These are phyloP conservation scores for Lasioglossum vierecki DNA, from an alignment of 2,888 invertebrate species.

Conservation along the genomic window DNA sequence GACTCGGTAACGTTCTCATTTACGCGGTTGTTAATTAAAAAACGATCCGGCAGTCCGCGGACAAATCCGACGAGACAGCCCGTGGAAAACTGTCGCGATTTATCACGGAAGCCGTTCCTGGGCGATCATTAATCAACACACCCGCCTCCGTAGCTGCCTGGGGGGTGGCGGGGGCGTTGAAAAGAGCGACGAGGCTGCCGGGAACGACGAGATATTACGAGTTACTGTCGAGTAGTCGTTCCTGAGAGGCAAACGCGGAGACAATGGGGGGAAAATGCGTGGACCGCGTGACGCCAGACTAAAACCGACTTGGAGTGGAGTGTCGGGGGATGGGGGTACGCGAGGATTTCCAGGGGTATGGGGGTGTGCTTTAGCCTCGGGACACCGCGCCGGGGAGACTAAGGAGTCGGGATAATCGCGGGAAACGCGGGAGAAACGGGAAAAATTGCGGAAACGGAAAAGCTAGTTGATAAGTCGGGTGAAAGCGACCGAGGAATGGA, in stretches of 20 bases:
- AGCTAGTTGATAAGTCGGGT: conserved; percentile 1
- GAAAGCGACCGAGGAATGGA: neutral
- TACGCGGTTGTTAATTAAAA: conserved; percentile 50
- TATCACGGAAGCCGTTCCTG: conserved; percentile 54
- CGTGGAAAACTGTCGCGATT: conserved; percentile 51
- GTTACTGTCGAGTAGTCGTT: conserved; percentile 67
- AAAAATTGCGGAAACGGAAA: conserved; percentile 10
- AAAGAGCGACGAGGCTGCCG: conserved; percentile 34
- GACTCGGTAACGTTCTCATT: neutral
- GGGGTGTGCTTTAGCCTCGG: conserved; percentile 53
- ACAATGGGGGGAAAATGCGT: conserved; percentile 66
- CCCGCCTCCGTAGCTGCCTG: neutral
- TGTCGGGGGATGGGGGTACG: neutral
- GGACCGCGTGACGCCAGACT: conserved; percentile 43
- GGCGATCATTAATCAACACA: conserved; percentile 68
- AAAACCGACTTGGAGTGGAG: neutral
- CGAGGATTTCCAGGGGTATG: neutral
- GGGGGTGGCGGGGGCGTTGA: conserved; percentile 17
- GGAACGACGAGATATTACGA: conserved; percentile 60
- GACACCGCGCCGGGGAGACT: conserved; percentile 42
- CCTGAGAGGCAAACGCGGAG: conserved; percentile 59
- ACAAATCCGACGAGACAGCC: neutral
- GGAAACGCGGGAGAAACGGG: conserved; percentile 13
- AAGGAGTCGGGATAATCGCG: conserved; percentile 50
- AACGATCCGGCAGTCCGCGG: conserved; percentile 32